Conservation (phyloP, 1,140 invertebrate species). For the Spodoptera litura region DNA sequence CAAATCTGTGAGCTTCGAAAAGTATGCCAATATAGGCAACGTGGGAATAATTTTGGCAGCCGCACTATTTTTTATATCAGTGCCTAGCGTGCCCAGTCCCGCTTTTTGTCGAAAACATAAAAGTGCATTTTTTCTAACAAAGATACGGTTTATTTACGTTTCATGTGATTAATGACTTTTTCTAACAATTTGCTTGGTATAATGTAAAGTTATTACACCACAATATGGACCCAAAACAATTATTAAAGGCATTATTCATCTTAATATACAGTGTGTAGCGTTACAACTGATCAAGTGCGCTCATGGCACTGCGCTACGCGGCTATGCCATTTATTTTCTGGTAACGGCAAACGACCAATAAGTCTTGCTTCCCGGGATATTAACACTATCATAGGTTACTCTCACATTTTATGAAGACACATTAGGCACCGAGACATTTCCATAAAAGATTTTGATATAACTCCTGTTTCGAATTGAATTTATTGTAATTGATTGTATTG, state of each 20-base stretch:
- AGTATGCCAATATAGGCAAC: neutral
- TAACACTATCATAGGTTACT: constrained; percentile 84
- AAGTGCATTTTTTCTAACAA: neutral
- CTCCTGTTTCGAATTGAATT: constrained; percentile 29
- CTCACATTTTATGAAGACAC: constrained; percentile 82
- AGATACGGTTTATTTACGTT: neutral
- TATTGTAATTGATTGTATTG: constrained; percentile 23
- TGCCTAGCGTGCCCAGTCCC: neutral
- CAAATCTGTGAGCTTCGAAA: neutral
- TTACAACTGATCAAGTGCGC: constrained; percentile 54
- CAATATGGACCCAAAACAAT: constrained; percentile 29
- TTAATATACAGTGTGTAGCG: constrained; percentile 35
- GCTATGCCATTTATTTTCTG: constrained; percentile 74
- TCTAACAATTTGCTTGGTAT: neutral
- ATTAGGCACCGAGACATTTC: constrained; percentile 71
- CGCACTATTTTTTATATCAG: neutral
- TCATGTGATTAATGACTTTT: no score
- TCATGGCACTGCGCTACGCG: constrained; percentile 54
- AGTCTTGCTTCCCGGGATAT: constrained; percentile 82
- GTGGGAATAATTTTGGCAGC: neutral
- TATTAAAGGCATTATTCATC: constrained; percentile 45
- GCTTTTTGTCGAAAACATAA: neutral
- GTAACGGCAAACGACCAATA: constrained; percentile 82
- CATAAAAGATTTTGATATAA: constrained; percentile 61
- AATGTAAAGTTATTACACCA: constrained; percentile 17